Base-by-base conservation (phyloP, 2,888 invertebrate species). In the Ernsta delagoae region DNA sequence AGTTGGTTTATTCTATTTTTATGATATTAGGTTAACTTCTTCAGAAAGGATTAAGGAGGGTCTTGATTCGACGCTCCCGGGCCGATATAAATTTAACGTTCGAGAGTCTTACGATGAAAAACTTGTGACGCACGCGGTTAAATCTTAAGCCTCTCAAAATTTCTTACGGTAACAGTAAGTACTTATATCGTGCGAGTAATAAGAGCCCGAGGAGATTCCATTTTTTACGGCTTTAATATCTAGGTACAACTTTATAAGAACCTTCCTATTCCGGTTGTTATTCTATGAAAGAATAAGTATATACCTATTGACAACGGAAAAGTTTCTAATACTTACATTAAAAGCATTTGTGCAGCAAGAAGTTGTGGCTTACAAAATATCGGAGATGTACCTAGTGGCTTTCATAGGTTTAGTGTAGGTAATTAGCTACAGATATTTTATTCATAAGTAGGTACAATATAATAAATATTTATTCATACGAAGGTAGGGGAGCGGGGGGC, bases 1-100 rank as follows among this genome's bases (percentile, higher is more conserved):
- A 91, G 90, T 90, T 89, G 86, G 83, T 84, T 87, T 88, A 87
- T 87, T 89, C 86, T 89, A 84, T 89, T 90, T 93, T 92, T 92
- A 92, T 89, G 89, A 90, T 93, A 90, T 90, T 88, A 87, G 88
- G 90, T 89, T 91, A 89, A 91, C 85, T 92, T 91, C 86, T 84
- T 87, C 87, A 83, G 84, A 89, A 92, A 92, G 92, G 92, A 93
- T 93, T 92, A 92, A 91, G 86, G 81, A 85, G 83, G 88, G 84
- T 87, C 89, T 92, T 90, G 92, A 92, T 90, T 86, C 88, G 79
- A 80, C 88, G 91, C 91, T 87, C 87, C 85, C 84, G 88, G 89
- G 90, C 89, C 83, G 84, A 90, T 90, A 92, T 92, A 92, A 92
- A 91, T 90, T 92, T 90, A 86, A 89, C 85, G 89, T 86, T 88